Evolutionary conservation across 1,140 invertebrate species (phyloP).

Genomic region (Drosophila asahinai): DNA sequence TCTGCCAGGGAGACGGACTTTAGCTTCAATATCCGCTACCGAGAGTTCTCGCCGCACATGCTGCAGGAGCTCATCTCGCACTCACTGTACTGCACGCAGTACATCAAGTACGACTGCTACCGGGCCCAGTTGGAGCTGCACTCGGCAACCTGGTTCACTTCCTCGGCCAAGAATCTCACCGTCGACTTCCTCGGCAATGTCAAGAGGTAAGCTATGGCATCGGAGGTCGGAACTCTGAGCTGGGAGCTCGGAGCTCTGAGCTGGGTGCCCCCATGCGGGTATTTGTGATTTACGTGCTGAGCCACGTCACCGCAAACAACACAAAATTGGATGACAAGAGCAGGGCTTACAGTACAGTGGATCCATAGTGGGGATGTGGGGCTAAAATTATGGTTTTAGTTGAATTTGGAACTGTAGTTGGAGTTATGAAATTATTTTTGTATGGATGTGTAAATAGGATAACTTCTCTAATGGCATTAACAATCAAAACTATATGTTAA

Average conservation of each 20-base stretch:
- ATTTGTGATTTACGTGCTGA: slow-evolving; percentile 68
- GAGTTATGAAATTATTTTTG: neutral
- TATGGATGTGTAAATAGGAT: fast-evolving
- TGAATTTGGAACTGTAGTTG: too few species aligned
- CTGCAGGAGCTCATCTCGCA: slow-evolving; percentile 94
- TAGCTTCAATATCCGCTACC: slow-evolving; percentile 93
- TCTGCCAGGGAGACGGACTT: slow-evolving; percentile 91
- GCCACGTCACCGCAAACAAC: slow-evolving; percentile 52
- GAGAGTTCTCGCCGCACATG: slow-evolving; percentile 96
- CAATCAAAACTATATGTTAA: neutral
- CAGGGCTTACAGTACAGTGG: slow-evolving; percentile 36
- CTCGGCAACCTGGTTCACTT: slow-evolving; percentile 95
- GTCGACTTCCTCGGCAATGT: slow-evolving; percentile 94
- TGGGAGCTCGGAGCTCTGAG: neutral
- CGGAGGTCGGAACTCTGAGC: slow-evolving; percentile 9
- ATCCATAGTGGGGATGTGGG: too few species aligned
- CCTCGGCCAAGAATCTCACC: slow-evolving; percentile 90
- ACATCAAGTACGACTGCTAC: slow-evolving; percentile 96
- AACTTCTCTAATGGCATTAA: neutral
- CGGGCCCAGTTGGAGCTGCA: slow-evolving; percentile 94
- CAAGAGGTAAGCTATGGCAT: slow-evolving; percentile 88
- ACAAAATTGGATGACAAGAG: slow-evolving; percentile 48
- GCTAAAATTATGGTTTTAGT: neutral
- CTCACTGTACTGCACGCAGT: slow-evolving; percentile 95
- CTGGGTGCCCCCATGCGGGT: slow-evolving; percentile 18